Evolutionary conservation across 2,888 invertebrate genomes (phyloP).

Genomic region (Rhagophthalmus giganteus): DNA sequence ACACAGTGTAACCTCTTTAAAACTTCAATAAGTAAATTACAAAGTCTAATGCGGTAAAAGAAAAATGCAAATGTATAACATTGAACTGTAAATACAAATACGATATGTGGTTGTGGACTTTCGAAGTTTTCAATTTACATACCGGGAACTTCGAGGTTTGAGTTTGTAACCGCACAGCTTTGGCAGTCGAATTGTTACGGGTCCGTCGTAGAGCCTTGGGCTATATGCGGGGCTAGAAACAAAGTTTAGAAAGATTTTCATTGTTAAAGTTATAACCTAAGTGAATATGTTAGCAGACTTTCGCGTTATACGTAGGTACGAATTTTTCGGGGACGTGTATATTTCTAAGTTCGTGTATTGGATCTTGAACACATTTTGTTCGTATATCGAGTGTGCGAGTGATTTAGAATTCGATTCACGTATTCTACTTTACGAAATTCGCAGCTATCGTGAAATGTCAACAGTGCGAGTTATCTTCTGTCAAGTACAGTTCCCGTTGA

Average conservation of each 20-base stretch:
- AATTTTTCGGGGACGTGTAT: too few species aligned
- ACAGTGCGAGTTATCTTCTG: constrained; percentile 27
- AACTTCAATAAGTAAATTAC: neutral
- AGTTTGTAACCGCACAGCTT: constrained; percentile 14
- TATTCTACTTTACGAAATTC: constrained; percentile 24
- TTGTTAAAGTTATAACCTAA: too few species aligned
- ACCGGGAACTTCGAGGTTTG: constrained; percentile 15
- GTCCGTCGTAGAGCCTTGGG: neutral
- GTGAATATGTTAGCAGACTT: too few species aligned
- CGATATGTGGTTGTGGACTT: constrained; percentile 16
- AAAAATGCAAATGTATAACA: neutral
- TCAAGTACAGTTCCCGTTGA: constrained; percentile 24
- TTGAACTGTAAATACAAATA: constrained; percentile 8
- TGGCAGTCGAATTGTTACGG: constrained; percentile 8
- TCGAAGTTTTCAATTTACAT: constrained; percentile 20
- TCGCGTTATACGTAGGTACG: too few species aligned
- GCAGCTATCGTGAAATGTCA: constrained; percentile 28
- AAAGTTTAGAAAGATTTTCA: too few species aligned
- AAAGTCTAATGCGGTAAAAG: neutral
- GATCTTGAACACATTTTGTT: constrained; percentile 15
- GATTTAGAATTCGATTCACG: constrained; percentile 26
- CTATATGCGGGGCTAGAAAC: neutral
- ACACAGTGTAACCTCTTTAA: neutral
- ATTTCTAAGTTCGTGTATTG: constrained; percentile 9
- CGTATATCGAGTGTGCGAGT: constrained; percentile 11